Percentiles rank a stretch among this genome's conserved stretches.
Conservation (phyloP, 2,888 invertebrate genomes). For the Apodemia mormo region DNA sequence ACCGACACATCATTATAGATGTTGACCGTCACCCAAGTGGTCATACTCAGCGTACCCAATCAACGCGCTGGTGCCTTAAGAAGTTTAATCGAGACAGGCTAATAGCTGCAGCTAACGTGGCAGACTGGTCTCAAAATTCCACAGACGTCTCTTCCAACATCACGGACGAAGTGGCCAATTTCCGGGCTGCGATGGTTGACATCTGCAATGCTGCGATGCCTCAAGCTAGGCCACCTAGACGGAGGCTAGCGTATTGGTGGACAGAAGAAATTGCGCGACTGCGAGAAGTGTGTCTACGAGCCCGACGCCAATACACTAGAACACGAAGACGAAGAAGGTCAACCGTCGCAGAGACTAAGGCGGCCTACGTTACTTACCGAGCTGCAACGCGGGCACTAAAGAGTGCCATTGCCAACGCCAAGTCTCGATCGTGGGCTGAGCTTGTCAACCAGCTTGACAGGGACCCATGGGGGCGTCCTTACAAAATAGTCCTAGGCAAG, state of each 20-base stretch:
- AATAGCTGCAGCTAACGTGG: conserved; percentile 21
- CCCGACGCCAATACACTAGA: no score
- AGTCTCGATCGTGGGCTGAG: no score
- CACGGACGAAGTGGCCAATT: conserved; percentile 22
- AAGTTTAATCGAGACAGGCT: conserved; percentile 24
- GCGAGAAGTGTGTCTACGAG: no score
- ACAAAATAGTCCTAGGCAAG: conserved; percentile 24
- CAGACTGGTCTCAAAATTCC: conserved; percentile 20
- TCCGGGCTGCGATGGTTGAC: conserved; percentile 20
- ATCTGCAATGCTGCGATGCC: conserved; percentile 32
- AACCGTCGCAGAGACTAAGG: no score
- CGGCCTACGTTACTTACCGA: no score
- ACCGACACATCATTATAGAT: no score
- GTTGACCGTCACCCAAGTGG: no score
- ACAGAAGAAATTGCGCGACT: conserved; percentile 22
- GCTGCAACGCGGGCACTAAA: no score
- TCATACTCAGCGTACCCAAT: no score
- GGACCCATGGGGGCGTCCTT: conserved; percentile 24
- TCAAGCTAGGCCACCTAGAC: background rate
- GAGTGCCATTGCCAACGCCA: no score
- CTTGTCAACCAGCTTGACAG: conserved; percentile 8
- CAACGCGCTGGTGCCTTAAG: conserved; percentile 25
- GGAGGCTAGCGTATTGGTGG: conserved; percentile 30
- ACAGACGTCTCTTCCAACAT: background rate
- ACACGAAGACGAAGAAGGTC: no score